A percentile compares a stretch with the other conserved stretches of the same genome.
These are phyloP conservation scores for Bufo bufo DNA, from an alignment of 2,113 vertebrate genomes.

Conservation along the genomic window DNA sequence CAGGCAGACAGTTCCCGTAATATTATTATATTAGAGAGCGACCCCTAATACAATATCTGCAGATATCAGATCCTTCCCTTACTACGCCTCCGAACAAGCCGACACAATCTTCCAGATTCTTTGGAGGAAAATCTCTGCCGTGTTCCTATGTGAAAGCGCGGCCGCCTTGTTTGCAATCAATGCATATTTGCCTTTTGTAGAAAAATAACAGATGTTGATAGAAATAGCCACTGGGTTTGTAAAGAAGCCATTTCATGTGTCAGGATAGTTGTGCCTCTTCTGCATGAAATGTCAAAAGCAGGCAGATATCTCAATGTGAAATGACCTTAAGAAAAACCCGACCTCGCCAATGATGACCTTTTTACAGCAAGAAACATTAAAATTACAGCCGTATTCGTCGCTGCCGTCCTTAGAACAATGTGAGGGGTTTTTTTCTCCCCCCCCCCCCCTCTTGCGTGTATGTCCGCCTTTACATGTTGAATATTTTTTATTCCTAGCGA, in stretches of 20 bases:
- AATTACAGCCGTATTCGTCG: conserved; percentile 72
- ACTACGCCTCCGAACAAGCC: too few species aligned
- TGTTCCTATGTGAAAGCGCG: conserved; percentile 56
- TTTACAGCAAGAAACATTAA: conserved; percentile 73
- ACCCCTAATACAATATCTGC: too few species aligned
- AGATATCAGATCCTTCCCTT: too few species aligned
- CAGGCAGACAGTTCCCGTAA: too few species aligned
- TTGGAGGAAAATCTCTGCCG: conserved; percentile 59
- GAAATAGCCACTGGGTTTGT: conserved; percentile 75
- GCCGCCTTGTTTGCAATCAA: conserved; percentile 68
- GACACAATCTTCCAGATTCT: too few species aligned
- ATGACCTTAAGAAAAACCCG: conserved; percentile 75
- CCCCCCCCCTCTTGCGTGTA: conserved; percentile 28
- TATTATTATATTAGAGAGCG: too few species aligned
- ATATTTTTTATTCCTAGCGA: conserved; percentile 42
- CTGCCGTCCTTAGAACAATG: conserved; percentile 71
- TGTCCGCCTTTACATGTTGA: conserved; percentile 20
- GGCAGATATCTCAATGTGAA: conserved; percentile 74
- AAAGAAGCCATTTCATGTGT: conserved; percentile 76
- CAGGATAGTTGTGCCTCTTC: conserved; percentile 71
- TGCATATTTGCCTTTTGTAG: conserved; percentile 67
- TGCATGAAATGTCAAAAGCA: conserved; percentile 73
- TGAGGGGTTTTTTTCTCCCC: conserved; percentile 58
- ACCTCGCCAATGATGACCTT: conserved; percentile 74
- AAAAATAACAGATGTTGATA: conserved; percentile 73